These are phyloP conservation scores for Myiotriccus ornatus DNA, from an alignment of 2,797 vertebrate species.

Conservation along the genomic window DNA sequence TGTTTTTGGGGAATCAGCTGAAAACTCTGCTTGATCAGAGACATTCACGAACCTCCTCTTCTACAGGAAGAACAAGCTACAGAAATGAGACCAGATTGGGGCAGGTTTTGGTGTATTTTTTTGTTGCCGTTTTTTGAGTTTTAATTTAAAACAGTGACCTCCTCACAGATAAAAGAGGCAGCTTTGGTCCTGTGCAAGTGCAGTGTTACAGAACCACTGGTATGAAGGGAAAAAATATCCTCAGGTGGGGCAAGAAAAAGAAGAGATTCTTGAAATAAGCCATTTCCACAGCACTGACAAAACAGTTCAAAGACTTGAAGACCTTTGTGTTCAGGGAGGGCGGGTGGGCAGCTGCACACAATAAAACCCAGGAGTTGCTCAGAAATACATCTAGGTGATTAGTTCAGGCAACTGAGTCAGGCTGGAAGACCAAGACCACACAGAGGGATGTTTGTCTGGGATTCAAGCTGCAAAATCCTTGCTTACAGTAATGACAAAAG, in stretches of 20 bases:
- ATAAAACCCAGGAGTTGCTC: not conserved
- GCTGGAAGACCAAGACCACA: constrained; percentile 35
- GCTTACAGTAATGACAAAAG: constrained; percentile 14
- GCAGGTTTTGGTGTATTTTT: not conserved
- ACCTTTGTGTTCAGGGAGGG: not conserved
- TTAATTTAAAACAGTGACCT: not conserved
- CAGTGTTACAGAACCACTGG: not conserved
- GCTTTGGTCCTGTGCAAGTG: not conserved
- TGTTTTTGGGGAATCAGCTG: not conserved
- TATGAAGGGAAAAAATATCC: not conserved
- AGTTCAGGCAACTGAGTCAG: not conserved
- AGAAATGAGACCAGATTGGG: not conserved
- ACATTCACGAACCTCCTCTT: constrained; percentile 1
- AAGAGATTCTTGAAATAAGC: not conserved
- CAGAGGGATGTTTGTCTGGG: not conserved
- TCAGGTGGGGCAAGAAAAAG: not conserved
- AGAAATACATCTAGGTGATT: not conserved
- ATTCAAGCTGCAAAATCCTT: constrained; percentile 11
- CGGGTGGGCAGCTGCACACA: not conserved
- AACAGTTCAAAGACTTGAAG: not conserved
- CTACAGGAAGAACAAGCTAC: not conserved
- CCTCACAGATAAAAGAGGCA: not conserved
- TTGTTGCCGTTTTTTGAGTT: not conserved
- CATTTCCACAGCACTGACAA: not conserved
- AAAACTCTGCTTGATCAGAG: not conserved